Evolutionary conservation across 2,888 invertebrate species (phyloP).

Genomic region (Colletes collaris): DNA sequence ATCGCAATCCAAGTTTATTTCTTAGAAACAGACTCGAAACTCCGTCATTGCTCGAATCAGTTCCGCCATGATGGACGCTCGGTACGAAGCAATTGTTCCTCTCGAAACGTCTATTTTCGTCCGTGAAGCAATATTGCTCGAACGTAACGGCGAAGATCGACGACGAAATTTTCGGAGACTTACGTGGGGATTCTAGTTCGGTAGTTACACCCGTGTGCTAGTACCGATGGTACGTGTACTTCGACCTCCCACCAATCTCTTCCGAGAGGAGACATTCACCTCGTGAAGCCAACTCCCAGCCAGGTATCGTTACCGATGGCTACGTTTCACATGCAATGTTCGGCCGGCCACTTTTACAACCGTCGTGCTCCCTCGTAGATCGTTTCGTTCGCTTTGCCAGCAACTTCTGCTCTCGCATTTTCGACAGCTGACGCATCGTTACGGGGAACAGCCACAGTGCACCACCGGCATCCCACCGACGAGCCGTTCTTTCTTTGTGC

Average conservation of each 20-base stretch:
- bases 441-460: slow-evolving; percentile 5
- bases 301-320: slow-evolving; percentile 57
- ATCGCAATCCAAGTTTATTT: no score
- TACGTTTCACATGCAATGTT: slow-evolving; percentile 46
- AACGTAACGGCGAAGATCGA: no score
- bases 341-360: slow-evolving; percentile 46
- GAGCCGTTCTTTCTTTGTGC: background rate
- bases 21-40: no score
- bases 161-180: background rate
- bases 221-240: slow-evolving; percentile 50
- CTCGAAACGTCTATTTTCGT: no score
- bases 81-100: no score
- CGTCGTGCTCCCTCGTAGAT: slow-evolving; percentile 17
- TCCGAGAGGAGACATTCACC: slow-evolving; percentile 78
- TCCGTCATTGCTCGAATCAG: no score
- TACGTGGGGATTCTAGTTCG: background rate
- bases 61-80: no score
- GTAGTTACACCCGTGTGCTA: slow-evolving; percentile 36
- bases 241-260: slow-evolving; percentile 65
- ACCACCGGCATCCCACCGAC: background rate
- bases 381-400: background rate
- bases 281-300: slow-evolving; percentile 71
- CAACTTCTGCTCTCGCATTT: background rate
- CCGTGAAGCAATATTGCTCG: no score
- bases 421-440: background rate